phyloP scores from a whole-genome alignment of 2,113 vertebrate species.

The Nycticebus coucang region DNA sequence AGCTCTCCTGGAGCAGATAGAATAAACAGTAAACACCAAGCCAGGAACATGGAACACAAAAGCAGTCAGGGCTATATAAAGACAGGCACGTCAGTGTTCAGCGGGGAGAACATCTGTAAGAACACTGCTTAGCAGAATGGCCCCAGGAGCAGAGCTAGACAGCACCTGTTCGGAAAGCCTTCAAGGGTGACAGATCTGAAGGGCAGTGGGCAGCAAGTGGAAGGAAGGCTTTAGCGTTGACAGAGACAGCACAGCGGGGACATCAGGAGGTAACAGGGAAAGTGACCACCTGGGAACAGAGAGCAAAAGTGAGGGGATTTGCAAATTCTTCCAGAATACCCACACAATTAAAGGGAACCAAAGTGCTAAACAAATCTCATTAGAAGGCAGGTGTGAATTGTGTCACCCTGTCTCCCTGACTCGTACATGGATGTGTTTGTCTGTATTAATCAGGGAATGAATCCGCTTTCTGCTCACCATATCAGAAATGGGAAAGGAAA shows the following conservation, averaged over 20 bases:
- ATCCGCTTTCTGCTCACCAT: neutral
- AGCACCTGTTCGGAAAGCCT: conserved; percentile 53
- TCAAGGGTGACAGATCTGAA: conserved; percentile 36
- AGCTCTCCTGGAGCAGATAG: neutral
- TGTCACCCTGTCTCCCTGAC: neutral
- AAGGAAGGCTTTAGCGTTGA: neutral
- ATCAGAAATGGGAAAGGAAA: neutral
- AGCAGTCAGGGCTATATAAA: conserved; percentile 49
- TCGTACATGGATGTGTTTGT: neutral
- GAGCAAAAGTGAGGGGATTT: neutral
- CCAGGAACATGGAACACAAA: neutral
- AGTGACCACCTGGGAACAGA: neutral
- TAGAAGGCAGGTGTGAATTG: neutral
- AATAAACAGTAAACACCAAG: neutral
- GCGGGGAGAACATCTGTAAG: neutral
- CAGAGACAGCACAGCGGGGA: neutral
- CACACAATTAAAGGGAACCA: neutral
- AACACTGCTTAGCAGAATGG: neutral
- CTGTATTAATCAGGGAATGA: conserved; percentile 1
- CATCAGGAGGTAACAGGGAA: neutral
- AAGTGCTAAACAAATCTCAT: too few species aligned
- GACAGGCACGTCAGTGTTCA: neutral
- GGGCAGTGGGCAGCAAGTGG: neutral
- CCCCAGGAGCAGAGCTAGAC: neutral
- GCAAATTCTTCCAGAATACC: neutral